Evolutionary conservation across 2,888 invertebrate species (phyloP), one percentile per base, ranked within the genome.

Genomic region (Anarsia innoxiella): DNA sequence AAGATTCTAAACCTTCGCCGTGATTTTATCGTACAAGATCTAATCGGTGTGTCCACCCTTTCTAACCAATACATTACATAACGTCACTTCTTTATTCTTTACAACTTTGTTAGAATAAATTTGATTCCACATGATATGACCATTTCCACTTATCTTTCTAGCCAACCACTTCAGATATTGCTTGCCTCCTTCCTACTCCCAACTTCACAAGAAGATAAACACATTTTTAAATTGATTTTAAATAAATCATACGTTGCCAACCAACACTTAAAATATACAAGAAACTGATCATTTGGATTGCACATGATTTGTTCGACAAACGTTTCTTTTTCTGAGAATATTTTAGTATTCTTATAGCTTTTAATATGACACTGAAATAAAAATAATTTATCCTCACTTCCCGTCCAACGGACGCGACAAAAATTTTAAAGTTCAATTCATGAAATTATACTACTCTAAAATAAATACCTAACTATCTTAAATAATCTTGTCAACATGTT

Each of bases 381-480:
- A 67, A 61, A 61, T 59, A 57, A 59, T 58, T 61, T 48, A 55
- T 55, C 60, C 63, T 66, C 59, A 56, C 59, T 63, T 59, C 59
- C 51, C 61, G 61, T 61, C 59, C 49, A 51, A 56, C 19, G 60
- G 72, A 72, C 69, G 68, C 69, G 63, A 56, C 58, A 51, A 55
- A 44, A 64, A 65, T 61, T 68, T 69, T 56, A 67, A 68, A 72
- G 62, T 66, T 70, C 27, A 56, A 66, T 66, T 62, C 56, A 59
- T 62, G 70, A 77, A 78, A 79, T 77, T 70, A 77, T 64, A 77
- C 75, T 84, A 83, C 67, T 63, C 80, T 84, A 83, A 83, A 84
- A 84, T 84, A 84, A 83, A 83, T 84, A 84, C 80, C 79, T 84
- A 84, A 72, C 82, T 83, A 83, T 74, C 79, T 84, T 83, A 84